Conservation (phyloP, 2,797 vertebrate species). For the Echeneis naucrates region DNA sequence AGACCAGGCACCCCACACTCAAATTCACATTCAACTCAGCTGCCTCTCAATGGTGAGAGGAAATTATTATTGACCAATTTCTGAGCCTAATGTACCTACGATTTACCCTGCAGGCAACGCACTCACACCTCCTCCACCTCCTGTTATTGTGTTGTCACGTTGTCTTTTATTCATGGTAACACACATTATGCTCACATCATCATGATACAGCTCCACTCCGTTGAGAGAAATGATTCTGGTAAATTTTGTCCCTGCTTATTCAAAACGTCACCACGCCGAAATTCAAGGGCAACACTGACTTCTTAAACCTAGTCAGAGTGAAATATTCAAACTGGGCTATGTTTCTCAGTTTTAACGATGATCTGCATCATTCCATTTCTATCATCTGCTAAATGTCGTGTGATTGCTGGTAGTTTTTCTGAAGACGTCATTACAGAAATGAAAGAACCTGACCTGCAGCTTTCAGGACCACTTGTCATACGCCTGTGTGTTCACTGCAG, state of each 20-base stretch:
- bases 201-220: neutral
- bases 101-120: slow-evolving; percentile 71
- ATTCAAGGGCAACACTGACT: neutral
- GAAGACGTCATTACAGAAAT: slow-evolving; percentile 1
- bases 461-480: slow-evolving; percentile 8
- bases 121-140: slow-evolving; percentile 38
- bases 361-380: neutral
- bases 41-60: slow-evolving; percentile 64
- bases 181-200: neutral
- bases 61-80: slow-evolving; percentile 83
- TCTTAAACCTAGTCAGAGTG: neutral
- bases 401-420: neutral
- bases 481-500: slow-evolving; percentile 46
- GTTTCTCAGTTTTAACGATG: neutral
- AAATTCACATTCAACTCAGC: slow-evolving; percentile 63
- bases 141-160: slow-evolving; percentile 48
- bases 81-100: slow-evolving; percentile 74
- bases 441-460: too few relatives aligned
- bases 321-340: neutral
- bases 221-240: too few relatives aligned
- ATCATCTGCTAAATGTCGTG: neutral
- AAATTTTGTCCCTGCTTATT: neutral
- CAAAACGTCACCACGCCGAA: neutral
- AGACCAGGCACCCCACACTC: slow-evolving; percentile 51
- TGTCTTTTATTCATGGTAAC: slow-evolving; percentile 46